phyloP scores from a whole-genome alignment of 2,113 vertebrate species.

The Lontra canadensis region DNA sequence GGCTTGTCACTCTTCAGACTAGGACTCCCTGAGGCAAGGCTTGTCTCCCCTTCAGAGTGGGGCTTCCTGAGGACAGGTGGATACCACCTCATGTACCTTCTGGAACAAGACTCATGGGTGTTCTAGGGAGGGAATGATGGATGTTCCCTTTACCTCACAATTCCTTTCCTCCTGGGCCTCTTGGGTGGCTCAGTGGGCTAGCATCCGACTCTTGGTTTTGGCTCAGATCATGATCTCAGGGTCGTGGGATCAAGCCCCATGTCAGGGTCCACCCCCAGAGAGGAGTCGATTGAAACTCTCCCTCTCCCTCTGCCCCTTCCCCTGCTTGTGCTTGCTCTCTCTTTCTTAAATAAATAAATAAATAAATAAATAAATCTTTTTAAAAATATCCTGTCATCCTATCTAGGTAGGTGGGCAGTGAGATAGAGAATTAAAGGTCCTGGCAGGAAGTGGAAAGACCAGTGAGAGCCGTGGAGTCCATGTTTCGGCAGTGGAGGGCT shows the following conservation, averaged over 20 bases:
- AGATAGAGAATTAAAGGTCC: neutral
- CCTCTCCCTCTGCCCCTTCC: no score
- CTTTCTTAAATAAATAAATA: neutral
- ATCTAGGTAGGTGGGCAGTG: neutral
- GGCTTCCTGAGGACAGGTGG: neutral
- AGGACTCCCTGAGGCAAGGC: neutral
- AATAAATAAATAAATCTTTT: no score
- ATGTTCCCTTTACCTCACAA: neutral
- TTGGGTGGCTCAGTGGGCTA: no score
- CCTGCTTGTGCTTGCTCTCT: neutral
- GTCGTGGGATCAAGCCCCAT: no score
- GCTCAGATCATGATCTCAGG: no score
- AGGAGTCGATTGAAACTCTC: no score
- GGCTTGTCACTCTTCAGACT: neutral
- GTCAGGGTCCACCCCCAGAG: no score
- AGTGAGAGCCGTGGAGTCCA: rapidly evolving
- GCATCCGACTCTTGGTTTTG: no score
- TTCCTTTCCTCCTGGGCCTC: no score
- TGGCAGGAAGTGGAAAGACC: neutral
- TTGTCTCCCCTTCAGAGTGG: neutral
- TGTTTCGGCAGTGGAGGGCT: neutral
- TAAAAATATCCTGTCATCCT: no score
- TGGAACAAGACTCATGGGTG: neutral
- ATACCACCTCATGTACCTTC: neutral
- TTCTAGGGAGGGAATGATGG: neutral